Evolutionary conservation across 2,113 vertebrate genomes (phyloP).

Genomic region (Nesoenas mayeri): DNA sequence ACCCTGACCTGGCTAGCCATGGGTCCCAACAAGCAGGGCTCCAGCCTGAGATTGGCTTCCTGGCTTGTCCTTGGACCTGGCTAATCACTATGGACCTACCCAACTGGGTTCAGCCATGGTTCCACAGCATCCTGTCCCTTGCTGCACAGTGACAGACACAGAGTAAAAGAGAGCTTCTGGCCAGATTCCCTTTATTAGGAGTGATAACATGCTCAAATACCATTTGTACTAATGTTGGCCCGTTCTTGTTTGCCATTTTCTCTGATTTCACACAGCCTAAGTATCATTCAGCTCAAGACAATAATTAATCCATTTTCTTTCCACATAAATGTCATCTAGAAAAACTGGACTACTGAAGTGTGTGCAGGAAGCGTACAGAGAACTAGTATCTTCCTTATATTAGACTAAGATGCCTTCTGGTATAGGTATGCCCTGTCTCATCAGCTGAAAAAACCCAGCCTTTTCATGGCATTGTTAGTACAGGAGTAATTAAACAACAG

Average conservation of each 20-base stretch:
- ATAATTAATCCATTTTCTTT: not conserved
- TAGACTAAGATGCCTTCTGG: not conserved
- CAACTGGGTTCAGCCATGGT: rapidly evolving
- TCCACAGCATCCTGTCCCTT: not conserved
- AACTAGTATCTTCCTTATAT: not conserved
- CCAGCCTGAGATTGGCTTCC: not conserved
- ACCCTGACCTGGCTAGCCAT: not conserved
- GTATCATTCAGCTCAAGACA: not conserved
- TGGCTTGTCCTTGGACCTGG: not conserved
- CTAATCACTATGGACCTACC: not conserved
- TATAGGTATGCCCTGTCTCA: not conserved
- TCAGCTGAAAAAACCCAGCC: not conserved
- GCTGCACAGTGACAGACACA: not conserved
- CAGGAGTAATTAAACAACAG: not conserved
- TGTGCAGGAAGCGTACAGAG: not conserved
- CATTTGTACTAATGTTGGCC: not conserved
- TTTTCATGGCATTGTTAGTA: not conserved
- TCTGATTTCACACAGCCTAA: not conserved
- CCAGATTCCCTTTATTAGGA: not conserved
- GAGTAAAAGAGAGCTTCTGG: not conserved
- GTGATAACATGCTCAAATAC: not conserved
- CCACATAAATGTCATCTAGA: not conserved
- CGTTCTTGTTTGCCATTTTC: not conserved
- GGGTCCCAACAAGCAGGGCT: not conserved
- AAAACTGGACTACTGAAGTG: not conserved